Conservation (phyloP, 1,140 invertebrate genomes). For the Saxidomus purpurata region DNA sequence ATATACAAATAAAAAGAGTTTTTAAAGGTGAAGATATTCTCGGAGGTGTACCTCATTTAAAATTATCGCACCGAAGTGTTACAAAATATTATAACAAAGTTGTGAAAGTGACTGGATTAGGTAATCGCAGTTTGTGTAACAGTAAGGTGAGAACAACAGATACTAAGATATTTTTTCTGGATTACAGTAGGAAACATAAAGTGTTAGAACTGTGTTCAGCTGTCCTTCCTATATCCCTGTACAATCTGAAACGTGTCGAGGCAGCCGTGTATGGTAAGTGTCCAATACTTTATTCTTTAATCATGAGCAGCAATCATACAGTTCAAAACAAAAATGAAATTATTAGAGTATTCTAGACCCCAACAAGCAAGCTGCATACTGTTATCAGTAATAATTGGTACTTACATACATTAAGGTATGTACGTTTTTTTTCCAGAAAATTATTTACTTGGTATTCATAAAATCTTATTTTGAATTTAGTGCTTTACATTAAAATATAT, state of each 20-base stretch:
- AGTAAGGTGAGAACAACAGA: constrained; percentile 8
- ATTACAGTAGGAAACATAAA: neutral
- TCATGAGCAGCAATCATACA: too few species aligned
- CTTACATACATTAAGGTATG: too few species aligned
- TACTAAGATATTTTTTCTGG: constrained; percentile 37
- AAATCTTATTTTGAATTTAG: too few species aligned
- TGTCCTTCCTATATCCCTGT: constrained; percentile 1
- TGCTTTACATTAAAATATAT: too few species aligned
- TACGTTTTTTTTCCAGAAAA: too few species aligned
- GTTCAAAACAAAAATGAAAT: too few species aligned
- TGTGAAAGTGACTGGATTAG: neutral
- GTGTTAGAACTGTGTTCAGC: neutral
- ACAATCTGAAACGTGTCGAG: constrained; percentile 21
- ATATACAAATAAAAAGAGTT: constrained; percentile 35
- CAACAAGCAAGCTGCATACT: too few species aligned
- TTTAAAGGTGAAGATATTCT: constrained; percentile 29
- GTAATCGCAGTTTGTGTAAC: neutral
- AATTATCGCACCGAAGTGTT: neutral
- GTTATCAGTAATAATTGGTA: too few species aligned
- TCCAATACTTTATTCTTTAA: too few species aligned
- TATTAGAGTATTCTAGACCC: too few species aligned
- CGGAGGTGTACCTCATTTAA: neutral
- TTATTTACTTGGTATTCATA: too few species aligned
- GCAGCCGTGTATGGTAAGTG: constrained; percentile 6
- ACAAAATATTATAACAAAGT: constrained; percentile 25